These are phyloP conservation scores for Drosophila varians DNA, from an alignment of 1,140 invertebrate genomes.

Conservation along the genomic window DNA sequence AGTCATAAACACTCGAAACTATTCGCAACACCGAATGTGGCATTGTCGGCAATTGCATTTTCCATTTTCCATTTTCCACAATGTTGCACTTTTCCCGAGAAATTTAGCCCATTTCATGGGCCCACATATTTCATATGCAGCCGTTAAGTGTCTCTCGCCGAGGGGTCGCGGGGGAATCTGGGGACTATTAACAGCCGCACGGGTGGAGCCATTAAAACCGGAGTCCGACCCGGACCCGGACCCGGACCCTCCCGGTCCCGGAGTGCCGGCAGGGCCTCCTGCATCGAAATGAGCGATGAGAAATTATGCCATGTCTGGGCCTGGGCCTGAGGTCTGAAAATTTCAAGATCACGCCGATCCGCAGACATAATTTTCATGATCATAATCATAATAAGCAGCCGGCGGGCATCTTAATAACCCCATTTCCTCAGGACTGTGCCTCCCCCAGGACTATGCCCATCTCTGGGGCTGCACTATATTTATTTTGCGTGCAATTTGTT, in stretches of 20 bases:
- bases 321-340: too few relatives aligned
- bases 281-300: slow-evolving; percentile 71
- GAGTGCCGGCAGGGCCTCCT: slow-evolving; percentile 48
- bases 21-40: slow-evolving; percentile 23
- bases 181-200: slow-evolving; percentile 55
- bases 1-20: slow-evolving; percentile 22
- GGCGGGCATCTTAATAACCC: slow-evolving; percentile 57
- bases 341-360: slow-evolving; percentile 68
- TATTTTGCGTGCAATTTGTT: slow-evolving; percentile 82
- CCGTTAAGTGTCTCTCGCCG: slow-evolving; percentile 53
- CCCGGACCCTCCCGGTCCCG: too few relatives aligned
- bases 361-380: slow-evolving; percentile 42
- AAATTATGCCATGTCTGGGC: slow-evolving; percentile 76
- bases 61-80: slow-evolving; percentile 77
- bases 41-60: slow-evolving; percentile 35
- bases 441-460: neutral
- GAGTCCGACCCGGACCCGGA: neutral
- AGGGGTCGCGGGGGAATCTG: neutral
- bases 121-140: slow-evolving; percentile 77
- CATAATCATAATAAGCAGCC: slow-evolving; percentile 56
- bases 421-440: slow-evolving; percentile 23
- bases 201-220: slow-evolving; percentile 35
- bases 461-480: slow-evolving; percentile 50
- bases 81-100: slow-evolving; percentile 79
- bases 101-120: slow-evolving; percentile 76